phyloP scores from a whole-genome alignment of 2,888 invertebrate genomes.

The Epinotia nisella region DNA sequence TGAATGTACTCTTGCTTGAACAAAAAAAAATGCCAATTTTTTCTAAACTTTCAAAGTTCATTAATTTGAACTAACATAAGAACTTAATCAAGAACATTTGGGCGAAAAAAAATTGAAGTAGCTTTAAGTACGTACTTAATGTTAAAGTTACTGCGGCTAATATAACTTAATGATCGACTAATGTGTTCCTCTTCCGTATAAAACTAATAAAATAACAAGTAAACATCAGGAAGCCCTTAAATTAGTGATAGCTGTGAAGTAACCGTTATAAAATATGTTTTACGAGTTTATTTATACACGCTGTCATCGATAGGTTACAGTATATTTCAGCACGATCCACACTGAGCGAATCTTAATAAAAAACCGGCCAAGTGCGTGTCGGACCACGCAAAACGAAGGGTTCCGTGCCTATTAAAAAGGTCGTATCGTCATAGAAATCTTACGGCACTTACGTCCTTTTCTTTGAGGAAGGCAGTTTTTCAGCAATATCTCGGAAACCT shows the following conservation, averaged over 20 bases:
- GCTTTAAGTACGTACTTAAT: neutral
- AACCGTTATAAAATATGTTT: constrained; percentile 21
- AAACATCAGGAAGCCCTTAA: constrained; percentile 34
- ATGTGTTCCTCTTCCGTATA: constrained; percentile 29
- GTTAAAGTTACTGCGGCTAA: neutral
- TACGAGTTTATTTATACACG: neutral
- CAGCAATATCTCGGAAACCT: no score
- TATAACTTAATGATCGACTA: neutral
- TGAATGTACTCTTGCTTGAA: no score
- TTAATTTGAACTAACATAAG: no score
- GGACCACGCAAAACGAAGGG: no score
- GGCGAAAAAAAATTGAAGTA: neutral
- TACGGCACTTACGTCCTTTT: no score
- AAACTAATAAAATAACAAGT: constrained; percentile 25
- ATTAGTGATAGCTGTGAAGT: constrained; percentile 31
- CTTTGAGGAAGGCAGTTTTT: no score
- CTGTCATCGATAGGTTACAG: constrained; percentile 2
- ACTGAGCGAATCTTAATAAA: neutral
- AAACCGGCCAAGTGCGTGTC: no score
- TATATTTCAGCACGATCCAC: neutral
- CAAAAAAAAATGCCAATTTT: no score
- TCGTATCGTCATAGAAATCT: no score
- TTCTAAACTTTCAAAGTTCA: no score
- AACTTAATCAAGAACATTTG: no score
- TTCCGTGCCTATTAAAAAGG: no score